Conservation (phyloP, 2,888 invertebrate genomes). For the Tetheella fluctuosa region DNA sequence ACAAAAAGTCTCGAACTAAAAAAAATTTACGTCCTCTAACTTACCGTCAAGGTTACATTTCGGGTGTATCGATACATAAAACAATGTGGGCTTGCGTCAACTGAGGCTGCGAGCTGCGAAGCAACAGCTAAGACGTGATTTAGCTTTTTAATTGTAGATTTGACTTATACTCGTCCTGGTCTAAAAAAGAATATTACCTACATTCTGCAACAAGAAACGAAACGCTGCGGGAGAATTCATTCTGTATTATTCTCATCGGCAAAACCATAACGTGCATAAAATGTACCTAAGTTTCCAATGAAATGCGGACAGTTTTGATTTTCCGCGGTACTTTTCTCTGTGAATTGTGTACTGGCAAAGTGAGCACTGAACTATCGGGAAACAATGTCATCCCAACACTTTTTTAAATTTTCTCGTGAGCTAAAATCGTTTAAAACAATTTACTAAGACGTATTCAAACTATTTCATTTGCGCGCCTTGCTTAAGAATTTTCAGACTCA, state of each 20-base stretch:
- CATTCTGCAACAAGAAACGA: conserved; percentile 11
- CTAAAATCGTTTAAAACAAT: conserved; percentile 15
- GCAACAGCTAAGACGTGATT: conserved; percentile 39
- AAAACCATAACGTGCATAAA: neutral
- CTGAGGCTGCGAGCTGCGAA: conserved; percentile 30
- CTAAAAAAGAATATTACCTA: conserved; percentile 34
- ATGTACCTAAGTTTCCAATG: neutral
- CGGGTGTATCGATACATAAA: conserved; percentile 50
- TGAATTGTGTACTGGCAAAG: conserved; percentile 24
- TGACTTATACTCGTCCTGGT: conserved; percentile 53
- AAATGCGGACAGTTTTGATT: conserved; percentile 22
- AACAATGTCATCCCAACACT: conserved; percentile 40
- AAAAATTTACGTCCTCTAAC: conserved; percentile 61
- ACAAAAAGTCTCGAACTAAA: conserved; percentile 67
- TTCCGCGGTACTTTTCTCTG: conserved; percentile 30
- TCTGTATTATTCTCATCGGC: neutral
- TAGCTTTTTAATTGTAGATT: conserved; percentile 54
- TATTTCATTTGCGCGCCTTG: neutral
- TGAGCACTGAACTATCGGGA: conserved; percentile 25
- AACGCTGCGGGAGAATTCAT: conserved; percentile 5
- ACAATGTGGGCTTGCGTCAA: conserved; percentile 58
- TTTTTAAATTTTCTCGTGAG: conserved; percentile 28
- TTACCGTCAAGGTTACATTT: conserved; percentile 57
- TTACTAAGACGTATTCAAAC: neutral
- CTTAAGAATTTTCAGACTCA: neutral